Percentiles rank a stretch among this genome's conserved stretches.
Conservation (phyloP, 1,140 invertebrate genomes). For the Cryptotermes secundus region DNA sequence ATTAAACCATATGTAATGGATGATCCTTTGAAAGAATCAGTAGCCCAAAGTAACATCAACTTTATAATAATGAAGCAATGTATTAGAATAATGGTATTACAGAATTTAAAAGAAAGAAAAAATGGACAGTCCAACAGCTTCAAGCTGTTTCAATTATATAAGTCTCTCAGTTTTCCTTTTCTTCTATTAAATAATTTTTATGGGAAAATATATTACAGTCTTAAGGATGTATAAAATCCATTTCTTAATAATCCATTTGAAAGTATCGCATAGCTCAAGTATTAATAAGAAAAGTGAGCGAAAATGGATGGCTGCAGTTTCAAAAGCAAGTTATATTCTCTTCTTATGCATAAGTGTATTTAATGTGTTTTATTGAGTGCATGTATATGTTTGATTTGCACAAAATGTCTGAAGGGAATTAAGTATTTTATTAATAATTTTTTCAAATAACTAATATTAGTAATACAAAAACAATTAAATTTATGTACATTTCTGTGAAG, state of each 20-base stretch:
- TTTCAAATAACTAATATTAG: neutral
- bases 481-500: neutral
- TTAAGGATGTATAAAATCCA: neutral
- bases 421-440: neutral
- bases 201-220: neutral
- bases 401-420: neutral
- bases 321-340: neutral
- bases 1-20: neutral
- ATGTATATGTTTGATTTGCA: neutral
- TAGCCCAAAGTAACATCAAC: neutral
- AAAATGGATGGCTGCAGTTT: slow-evolving; percentile 19
- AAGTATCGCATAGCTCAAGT: neutral
- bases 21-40: neutral
- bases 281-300: neutral
- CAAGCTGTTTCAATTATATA: neutral
- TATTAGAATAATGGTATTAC: neutral
- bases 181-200: neutral
- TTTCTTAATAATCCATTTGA: neutral
- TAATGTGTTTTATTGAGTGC: neutral
- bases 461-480: neutral
- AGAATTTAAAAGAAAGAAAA: neutral
- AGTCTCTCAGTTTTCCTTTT: neutral
- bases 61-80: neutral
- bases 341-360: neutral
- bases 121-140: neutral